These are phyloP conservation scores for Typhlomys cinereus DNA, from an alignment of 2,113 vertebrate genomes.

Conservation along the genomic window DNA sequence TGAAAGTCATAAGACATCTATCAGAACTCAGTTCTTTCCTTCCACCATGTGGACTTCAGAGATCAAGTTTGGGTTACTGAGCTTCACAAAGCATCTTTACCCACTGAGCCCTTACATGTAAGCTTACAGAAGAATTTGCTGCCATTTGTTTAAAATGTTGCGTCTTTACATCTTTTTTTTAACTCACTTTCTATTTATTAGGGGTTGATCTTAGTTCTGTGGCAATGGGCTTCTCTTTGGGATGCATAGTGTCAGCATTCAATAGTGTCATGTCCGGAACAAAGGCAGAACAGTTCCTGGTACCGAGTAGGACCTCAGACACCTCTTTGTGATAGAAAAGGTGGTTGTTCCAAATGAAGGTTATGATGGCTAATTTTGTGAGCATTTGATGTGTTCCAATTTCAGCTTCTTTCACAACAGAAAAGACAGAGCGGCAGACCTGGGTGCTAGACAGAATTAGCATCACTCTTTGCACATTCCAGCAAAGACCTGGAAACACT, in stretches of 20 bases:
- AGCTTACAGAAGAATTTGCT: no score
- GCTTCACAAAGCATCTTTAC: no score
- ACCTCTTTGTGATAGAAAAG: background rate
- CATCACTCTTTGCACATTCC: background rate
- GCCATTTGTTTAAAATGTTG: no score
- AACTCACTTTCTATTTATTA: no score
- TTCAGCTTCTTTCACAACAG: background rate
- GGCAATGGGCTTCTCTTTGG: no score
- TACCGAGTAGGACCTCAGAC: background rate
- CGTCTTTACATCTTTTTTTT: no score
- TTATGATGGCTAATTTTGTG: background rate
- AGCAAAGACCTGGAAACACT: slow-evolving; percentile 25
- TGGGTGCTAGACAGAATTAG: slow-evolving; percentile 39
- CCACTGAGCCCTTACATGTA: no score
- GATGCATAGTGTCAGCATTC: background rate
- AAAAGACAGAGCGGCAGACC: slow-evolving; percentile 6
- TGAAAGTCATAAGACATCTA: no score
- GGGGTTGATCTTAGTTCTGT: no score
- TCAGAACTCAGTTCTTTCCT: no score
- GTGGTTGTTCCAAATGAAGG: background rate
- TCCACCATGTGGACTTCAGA: no score
- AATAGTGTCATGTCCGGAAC: background rate
- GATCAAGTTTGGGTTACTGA: no score
- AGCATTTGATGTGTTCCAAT: background rate
- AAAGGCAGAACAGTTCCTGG: background rate